Evolutionary conservation across 2,797 vertebrate genomes (phyloP), one percentile per base, ranked within the genome.

Genomic region (Eutrigla gurnardus): DNA sequence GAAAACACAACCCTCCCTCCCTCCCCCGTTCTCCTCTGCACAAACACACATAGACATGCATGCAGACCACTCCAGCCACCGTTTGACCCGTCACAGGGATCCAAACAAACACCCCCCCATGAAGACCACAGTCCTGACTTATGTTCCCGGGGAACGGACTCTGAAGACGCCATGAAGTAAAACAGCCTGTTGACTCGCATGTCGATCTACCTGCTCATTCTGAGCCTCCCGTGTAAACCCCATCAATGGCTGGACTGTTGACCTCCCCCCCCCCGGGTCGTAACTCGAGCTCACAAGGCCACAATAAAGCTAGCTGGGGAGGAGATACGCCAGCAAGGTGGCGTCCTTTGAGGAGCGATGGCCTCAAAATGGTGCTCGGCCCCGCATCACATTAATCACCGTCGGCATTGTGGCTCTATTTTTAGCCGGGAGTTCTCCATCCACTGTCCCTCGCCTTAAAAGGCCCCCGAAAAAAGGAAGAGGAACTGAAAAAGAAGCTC

Each of bases 161-260:
- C 69, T 71, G 77, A 83, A 72, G 60, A 85, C 70, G 73, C 81
- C 86, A 79, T 73, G 12, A 83, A 69, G 64, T 60, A 12, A 14
- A 13, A 25, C 25, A 25, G 25, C 32, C 54, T 37, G 35, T 15
- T 80, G 78, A 80, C 80, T 70, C 35, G 54, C 69, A 70, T 86
- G 77, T 78, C 79, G 73, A 78, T 33, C 60, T 68, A 63, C 77
- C 79, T 78, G 77, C 82, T 86, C 83, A 61, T 79, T 88, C 79
- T 65, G 5, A 62, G 76, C 62, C 66, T 35, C 70, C 81, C 82
- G 55, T 61, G 84, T 71, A 46, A 82, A 81, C 78, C 82, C 82
- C 88, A 90, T 93, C 92, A 93, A 89, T 89, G 90, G 86, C 55
- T 83, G 69, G 80, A 86, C 86, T 88, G 88, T 89, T 93, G 92